Evolutionary conservation across 2,113 vertebrate genomes (phyloP), one percentile per base, ranked within the genome.

Genomic region (Saccopteryx bilineata): DNA sequence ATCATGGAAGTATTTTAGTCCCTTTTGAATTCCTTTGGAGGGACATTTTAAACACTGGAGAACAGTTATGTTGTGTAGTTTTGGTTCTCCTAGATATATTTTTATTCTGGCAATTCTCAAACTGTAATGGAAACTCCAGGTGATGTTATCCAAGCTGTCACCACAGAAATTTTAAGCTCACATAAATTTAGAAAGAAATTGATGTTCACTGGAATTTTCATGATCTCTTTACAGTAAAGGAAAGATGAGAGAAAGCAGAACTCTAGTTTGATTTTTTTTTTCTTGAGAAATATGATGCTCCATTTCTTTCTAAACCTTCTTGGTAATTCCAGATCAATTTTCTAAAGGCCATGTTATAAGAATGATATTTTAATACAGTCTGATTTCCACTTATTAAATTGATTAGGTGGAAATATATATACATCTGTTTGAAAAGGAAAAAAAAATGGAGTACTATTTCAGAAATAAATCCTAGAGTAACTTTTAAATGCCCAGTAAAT

Each of bases 401-500:
- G 46, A 91, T 95, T 33, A 3, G 92, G 82, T 6, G 15, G 4
- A 68, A 33, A 24, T 96, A 81, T 60, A 10, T 56, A 0, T 90
- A 56, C 96, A 96, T 96, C 93, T 63, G 90, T 95, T 97, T 92
- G 94, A 98, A 96, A 97, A 97, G 82, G 87, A 65, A 95, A 72
- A 96, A 96, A 65, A 72, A 85, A 91, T 26, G 94, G 90, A 91
- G 91, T 91, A 74, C 95, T 92, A 95, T 94, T 85, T 83, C 97
- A 92, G 58, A 74, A 98, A 95, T 93, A 97, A 94, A 96, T 97
- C 56, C 60, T 87, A 80, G 46, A 96, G 94, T 92, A 94, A 90
- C 85, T 72, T 94, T 78, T 31, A 82, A 94, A 46, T 74, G 54
- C 61, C 52, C 50, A 18, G 46, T 65, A 84, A 68, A 78, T 86